Percentiles rank a stretch among this genome's conserved stretches.
These are phyloP conservation scores for Glossophaga mutica DNA, from an alignment of 2,797 vertebrate genomes.

Conservation along the genomic window DNA sequence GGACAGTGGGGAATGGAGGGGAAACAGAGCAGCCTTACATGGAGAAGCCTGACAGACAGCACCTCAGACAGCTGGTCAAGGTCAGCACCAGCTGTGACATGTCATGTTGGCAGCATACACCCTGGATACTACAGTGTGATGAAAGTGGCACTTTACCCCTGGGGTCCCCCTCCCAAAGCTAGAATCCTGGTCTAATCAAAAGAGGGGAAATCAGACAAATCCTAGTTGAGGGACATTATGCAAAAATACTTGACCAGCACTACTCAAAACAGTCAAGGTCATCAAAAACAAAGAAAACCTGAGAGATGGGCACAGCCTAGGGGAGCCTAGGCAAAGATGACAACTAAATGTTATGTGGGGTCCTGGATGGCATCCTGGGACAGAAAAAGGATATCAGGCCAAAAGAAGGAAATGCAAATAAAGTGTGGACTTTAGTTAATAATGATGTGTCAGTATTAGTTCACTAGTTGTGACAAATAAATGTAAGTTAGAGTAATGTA, in stretches of 20 bases:
- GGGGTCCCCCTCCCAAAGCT: neutral
- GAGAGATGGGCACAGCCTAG: neutral
- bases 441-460: neutral
- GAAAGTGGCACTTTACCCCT: neutral
- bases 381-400: neutral
- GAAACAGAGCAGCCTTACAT: no score
- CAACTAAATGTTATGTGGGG: neutral
- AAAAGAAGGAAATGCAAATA: neutral
- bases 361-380: neutral
- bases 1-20: neutral
- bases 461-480: neutral
- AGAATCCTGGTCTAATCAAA: neutral
- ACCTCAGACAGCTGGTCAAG: neutral
- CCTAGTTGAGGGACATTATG: neutral
- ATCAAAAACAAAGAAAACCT: neutral
- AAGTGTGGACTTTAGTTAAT: neutral
- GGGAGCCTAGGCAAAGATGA: neutral
- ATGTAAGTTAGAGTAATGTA: neutral
- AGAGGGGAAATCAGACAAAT: neutral
- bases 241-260: neutral
- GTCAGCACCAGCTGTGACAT: neutral
- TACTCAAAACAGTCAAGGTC: neutral
- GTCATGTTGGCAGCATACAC: neutral
- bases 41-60: neutral
- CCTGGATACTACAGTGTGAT: neutral